Evolutionary conservation across 2,888 invertebrate genomes (phyloP).

Genomic region (Geophilus truncorum): DNA sequence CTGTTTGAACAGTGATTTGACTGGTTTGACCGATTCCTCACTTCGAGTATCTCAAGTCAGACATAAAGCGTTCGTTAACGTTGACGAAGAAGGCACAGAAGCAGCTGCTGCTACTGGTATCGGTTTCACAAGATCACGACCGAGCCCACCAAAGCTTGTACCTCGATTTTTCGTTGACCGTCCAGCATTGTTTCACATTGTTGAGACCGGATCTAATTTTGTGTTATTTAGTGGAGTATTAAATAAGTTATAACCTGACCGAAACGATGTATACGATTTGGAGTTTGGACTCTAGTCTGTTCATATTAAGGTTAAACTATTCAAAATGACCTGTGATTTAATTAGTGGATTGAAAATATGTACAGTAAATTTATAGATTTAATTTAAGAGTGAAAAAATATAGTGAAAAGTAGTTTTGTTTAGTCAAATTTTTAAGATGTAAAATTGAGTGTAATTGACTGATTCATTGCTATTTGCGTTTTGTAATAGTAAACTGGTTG

Average conservation of each 20-base stretch:
- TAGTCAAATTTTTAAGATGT: too few species aligned
- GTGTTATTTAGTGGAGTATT: background rate
- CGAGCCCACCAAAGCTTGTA: background rate
- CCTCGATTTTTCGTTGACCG: background rate
- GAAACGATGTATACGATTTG: too few species aligned
- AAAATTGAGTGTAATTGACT: too few species aligned
- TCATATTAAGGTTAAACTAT: too few species aligned
- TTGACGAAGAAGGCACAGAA: slow-evolving; percentile 19
- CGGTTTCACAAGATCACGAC: background rate
- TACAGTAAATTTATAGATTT: too few species aligned
- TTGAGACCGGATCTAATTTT: background rate
- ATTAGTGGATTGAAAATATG: too few species aligned
- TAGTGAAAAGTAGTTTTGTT: too few species aligned
- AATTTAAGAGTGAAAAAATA: too few species aligned
- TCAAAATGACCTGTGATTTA: too few species aligned
- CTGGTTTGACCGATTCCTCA: background rate
- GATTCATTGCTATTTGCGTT: too few species aligned
- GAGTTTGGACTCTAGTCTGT: too few species aligned
- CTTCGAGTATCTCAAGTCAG: background rate
- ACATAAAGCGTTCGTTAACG: slow-evolving; percentile 6
- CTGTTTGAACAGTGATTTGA: slow-evolving; percentile 13
- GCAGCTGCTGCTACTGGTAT: slow-evolving; percentile 22
- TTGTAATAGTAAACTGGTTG: too few species aligned
- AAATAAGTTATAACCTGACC: background rate
- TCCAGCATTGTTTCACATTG: background rate